Conservation (phyloP, 1,140 invertebrate species). For the Leptopilina boulardi region DNA sequence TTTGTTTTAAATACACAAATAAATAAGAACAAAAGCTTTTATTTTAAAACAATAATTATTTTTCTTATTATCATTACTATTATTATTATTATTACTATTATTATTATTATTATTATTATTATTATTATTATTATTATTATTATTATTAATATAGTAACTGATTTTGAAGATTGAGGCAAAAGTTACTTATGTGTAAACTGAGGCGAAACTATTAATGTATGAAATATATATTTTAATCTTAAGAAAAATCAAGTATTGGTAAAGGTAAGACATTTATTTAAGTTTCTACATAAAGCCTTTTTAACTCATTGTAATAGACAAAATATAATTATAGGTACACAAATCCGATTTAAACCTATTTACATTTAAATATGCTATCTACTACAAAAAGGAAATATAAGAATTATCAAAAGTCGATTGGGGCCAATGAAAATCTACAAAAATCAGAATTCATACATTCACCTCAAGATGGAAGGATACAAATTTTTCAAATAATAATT, state of each 20-base stretch:
- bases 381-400: not conserved
- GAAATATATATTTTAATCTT: not conserved
- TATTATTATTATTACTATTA: too few relatives aligned
- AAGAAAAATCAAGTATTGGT: not conserved
- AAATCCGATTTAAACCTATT: not conserved
- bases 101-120: too few relatives aligned
- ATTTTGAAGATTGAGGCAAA: not conserved
- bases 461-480: conserved; percentile 34
- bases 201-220: not conserved
- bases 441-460: conserved; percentile 34
- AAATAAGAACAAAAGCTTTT: conserved; percentile 36
- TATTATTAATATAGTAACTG: too few relatives aligned
- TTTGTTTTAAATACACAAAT: conserved; percentile 48
- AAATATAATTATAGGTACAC: not conserved
- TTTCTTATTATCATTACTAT: too few relatives aligned
- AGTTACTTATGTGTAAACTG: not conserved
- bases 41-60: not conserved
- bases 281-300: not conserved
- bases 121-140: too few relatives aligned
- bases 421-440: conserved; percentile 39
- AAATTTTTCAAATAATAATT: conserved; percentile 36
- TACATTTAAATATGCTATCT: not conserved
- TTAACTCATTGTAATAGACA: not conserved
- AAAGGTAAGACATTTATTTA: not conserved
- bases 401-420: conserved; percentile 43